Evolutionary conservation across 2,113 vertebrate species (phyloP).

Genomic region (Pygoscelis adeliae): DNA sequence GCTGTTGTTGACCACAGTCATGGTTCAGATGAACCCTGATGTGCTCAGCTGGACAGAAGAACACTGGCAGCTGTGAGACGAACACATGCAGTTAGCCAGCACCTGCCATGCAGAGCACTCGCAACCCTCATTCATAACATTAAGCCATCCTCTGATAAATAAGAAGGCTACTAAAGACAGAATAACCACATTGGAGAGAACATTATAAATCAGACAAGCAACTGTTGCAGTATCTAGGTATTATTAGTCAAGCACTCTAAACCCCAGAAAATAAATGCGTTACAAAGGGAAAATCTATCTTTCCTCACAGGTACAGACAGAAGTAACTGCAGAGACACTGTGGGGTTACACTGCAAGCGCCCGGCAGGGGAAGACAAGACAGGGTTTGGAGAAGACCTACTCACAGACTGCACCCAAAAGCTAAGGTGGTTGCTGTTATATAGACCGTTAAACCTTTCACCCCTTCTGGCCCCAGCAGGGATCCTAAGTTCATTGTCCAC

Average conservation of each 20-base stretch:
- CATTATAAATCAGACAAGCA: neutral
- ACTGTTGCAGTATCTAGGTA: neutral
- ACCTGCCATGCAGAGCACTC: conserved; percentile 24
- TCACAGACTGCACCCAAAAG: neutral
- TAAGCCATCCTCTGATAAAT: neutral
- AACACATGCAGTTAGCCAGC: conserved; percentile 18
- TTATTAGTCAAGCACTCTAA: neutral
- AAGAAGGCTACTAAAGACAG: neutral
- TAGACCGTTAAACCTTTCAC: neutral
- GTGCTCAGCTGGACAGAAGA: conserved; percentile 37
- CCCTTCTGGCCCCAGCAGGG: neutral
- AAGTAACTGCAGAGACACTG: neutral
- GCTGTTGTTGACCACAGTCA: neutral
- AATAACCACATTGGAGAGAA: neutral
- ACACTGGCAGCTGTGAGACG: conserved; percentile 50
- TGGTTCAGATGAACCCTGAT: conserved; percentile 23
- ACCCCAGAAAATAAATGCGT: neutral
- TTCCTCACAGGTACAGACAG: neutral
- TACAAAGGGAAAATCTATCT: neutral
- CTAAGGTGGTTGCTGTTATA: neutral
- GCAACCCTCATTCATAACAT: neutral
- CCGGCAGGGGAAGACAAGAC: neutral
- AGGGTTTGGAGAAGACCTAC: neutral
- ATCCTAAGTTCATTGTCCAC: neutral
- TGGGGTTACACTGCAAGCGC: neutral